phyloP scores from a whole-genome alignment of 2,888 invertebrate species.

The Uropetala carovei region DNA sequence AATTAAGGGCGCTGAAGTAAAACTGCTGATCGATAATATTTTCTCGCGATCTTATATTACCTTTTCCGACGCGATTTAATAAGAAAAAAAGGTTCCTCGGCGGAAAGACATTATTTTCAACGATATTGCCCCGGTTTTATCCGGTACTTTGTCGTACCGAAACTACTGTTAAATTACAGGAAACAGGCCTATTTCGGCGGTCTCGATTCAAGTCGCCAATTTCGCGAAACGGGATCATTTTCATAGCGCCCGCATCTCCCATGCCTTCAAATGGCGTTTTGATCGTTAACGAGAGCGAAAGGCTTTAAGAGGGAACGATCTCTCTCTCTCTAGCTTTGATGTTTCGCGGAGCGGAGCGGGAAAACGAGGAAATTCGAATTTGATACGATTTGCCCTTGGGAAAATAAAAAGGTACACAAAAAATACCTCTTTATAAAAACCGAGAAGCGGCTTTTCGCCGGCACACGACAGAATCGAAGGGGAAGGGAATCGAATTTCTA shows the following conservation, averaged over 20 bases:
- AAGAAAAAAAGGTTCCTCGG: not conserved
- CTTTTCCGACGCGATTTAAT: not conserved
- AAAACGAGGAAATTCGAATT: not conserved
- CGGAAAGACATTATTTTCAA: not conserved
- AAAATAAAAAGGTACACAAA: not conserved
- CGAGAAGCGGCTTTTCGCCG: no score
- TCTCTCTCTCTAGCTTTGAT: not conserved
- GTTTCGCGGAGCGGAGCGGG: not conserved
- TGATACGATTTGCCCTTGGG: not conserved
- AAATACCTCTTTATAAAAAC: not conserved
- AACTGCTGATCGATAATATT: not conserved
- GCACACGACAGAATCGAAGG: no score
- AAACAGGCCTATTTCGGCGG: not conserved
- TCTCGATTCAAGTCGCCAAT: not conserved
- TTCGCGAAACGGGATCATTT: not conserved
- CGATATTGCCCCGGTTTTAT: not conserved
- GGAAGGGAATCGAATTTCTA: not conserved
- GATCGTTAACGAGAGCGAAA: not conserved
- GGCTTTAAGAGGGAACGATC: not conserved
- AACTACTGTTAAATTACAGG: slow-evolving; percentile 6
- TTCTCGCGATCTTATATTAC: not conserved
- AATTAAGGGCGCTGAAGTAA: not conserved
- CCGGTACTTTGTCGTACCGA: not conserved
- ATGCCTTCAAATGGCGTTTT: not conserved
- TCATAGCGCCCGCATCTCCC: not conserved